phyloP scores from a whole-genome alignment of 2,888 invertebrate genomes.

The Notocelia uddmanniana region DNA sequence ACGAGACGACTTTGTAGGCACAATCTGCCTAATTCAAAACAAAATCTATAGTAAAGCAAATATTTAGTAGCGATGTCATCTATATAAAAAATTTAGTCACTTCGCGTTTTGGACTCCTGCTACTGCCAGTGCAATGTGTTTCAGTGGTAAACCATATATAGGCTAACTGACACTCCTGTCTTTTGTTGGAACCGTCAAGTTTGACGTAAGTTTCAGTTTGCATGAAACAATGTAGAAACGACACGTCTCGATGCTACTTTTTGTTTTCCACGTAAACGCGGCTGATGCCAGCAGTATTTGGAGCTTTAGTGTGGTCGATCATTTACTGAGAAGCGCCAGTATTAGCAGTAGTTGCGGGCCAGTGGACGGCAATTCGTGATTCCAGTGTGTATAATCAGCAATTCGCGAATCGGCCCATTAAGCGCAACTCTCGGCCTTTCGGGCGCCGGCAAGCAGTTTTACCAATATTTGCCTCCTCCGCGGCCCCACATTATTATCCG shows the following conservation, averaged over 20 bases:
- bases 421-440: slow-evolving; percentile 54
- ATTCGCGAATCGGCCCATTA: slow-evolving; percentile 64
- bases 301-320: neutral
- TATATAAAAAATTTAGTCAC: no score
- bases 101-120: no score
- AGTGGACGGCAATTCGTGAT: slow-evolving; percentile 60
- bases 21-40: neutral
- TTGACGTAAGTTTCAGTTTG: neutral
- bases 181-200: neutral
- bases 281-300: neutral
- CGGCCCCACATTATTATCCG: slow-evolving; percentile 51
- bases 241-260: neutral
- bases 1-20: slow-evolving; percentile 18
- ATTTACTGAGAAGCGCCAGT: neutral
- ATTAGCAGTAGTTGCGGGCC: slow-evolving; percentile 46
- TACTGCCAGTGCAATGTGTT: no score
- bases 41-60: neutral
- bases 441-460: slow-evolving; percentile 64
- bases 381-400: slow-evolving; percentile 66
- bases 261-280: neutral
- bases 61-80: no score
- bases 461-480: slow-evolving; percentile 69
- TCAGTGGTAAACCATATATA: no score
- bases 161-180: no score
- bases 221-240: neutral